phyloP scores from a whole-genome alignment of 2,797 vertebrate genomes.

The Lagodon rhomboides region DNA sequence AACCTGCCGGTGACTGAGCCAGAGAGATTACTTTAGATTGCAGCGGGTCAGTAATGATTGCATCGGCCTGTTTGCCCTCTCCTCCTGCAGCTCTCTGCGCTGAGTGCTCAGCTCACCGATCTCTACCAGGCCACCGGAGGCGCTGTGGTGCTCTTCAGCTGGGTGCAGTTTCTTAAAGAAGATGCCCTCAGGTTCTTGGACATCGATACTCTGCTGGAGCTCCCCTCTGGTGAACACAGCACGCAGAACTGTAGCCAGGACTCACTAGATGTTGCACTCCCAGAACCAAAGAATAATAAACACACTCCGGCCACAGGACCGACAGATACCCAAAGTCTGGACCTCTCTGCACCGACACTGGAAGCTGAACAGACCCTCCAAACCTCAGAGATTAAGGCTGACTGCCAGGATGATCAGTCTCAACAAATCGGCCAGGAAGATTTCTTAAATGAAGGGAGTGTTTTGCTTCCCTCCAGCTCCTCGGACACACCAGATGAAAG shows the following conservation, averaged over 20 bases:
- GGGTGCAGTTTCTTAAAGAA: conserved; percentile 93
- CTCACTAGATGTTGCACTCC: not conserved
- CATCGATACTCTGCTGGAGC: conserved; percentile 86
- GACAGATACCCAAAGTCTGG: not conserved
- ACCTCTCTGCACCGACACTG: too few species aligned
- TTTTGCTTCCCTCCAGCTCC: conserved; percentile 15
- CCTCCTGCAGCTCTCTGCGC: conserved; percentile 84
- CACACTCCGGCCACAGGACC: not conserved
- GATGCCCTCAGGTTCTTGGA: conserved; percentile 88
- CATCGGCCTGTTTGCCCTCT: not conserved
- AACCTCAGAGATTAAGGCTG: not conserved
- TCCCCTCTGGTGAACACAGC: conserved; percentile 66
- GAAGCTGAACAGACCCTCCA: not conserved
- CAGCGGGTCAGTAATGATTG: conserved; percentile 1
- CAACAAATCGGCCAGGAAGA: not conserved
- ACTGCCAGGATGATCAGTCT: not conserved
- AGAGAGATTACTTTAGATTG: not conserved
- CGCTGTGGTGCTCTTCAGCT: conserved; percentile 91
- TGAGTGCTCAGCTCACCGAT: conserved; percentile 86
- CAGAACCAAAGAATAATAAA: conserved; percentile 47
- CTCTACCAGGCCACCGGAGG: conserved; percentile 89
- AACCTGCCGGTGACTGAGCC: not conserved
- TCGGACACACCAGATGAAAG: not conserved
- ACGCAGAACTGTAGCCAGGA: not conserved
- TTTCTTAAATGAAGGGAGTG: not conserved